Percentiles rank a stretch among this genome's conserved stretches.
phyloP scores from a whole-genome alignment of 2,888 invertebrate genomes.

The Dolomedes plantarius region DNA sequence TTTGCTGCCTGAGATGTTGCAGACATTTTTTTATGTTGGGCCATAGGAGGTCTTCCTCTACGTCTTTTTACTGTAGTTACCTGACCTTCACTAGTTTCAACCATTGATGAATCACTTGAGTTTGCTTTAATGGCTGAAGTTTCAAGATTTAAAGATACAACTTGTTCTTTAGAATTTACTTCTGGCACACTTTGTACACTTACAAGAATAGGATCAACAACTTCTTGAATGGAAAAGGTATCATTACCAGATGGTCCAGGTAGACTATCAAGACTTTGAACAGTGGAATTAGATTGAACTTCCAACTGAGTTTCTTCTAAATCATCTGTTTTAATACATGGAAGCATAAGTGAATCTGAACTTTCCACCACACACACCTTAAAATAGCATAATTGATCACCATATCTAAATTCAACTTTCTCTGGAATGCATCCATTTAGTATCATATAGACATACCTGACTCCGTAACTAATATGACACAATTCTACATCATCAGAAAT shows the following conservation, averaged over 20 bases:
- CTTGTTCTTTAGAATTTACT: background rate
- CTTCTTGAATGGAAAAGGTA: background rate
- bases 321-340: background rate
- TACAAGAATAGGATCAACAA: background rate
- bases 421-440: conserved; percentile 27
- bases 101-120: too few species aligned
- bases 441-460: conserved; percentile 42
- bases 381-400: conserved; percentile 8
- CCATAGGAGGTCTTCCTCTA: background rate
- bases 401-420: conserved; percentile 27
- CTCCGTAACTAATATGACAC: conserved; percentile 48
- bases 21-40: background rate
- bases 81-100: too few species aligned
- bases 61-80: too few species aligned
- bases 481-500: conserved; percentile 34
- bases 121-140: too few species aligned
- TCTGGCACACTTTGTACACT: background rate
- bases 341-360: background rate
- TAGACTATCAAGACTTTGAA: too few species aligned
- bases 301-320: background rate
- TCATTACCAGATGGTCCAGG: too few species aligned
- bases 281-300: background rate
- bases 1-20: background rate
- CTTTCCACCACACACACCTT: background rate
- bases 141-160: background rate